phyloP scores from a whole-genome alignment of 2,888 invertebrate genomes.

The Andrena flavipes region DNA sequence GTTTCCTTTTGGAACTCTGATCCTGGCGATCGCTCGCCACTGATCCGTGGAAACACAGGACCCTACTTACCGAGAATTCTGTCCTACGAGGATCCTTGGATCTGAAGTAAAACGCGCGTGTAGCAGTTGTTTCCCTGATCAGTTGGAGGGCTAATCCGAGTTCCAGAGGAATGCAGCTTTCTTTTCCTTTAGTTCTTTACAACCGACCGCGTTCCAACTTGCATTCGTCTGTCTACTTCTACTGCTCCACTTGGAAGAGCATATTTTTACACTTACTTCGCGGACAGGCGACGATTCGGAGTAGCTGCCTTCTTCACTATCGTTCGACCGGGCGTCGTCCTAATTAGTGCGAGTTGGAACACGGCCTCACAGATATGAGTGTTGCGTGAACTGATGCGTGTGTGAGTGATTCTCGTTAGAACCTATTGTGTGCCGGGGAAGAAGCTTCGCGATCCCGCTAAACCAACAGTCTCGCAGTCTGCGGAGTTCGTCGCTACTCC shows the following conservation, averaged over 20 bases:
- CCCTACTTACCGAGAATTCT: not conserved
- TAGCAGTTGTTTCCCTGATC: not conserved
- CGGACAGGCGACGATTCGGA: not conserved
- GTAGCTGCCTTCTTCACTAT: constrained; percentile 18
- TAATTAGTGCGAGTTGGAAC: constrained; percentile 75
- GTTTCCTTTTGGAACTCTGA: constrained; percentile 29
- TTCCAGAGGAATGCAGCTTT: constrained; percentile 34
- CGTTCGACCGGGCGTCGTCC: constrained; percentile 26
- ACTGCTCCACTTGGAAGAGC: not conserved
- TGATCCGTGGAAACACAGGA: not conserved
- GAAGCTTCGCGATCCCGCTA: constrained; percentile 20
- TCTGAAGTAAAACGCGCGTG: not conserved
- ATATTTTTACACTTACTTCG: not conserved
- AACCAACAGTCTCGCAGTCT: constrained; percentile 5
- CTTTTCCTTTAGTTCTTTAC: constrained; percentile 20
- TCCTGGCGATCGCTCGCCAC: not conserved
- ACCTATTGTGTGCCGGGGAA: constrained; percentile 25
- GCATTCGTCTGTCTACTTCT: constrained; percentile 39
- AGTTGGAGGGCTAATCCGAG: not conserved
- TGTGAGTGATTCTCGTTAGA: constrained; percentile 40
- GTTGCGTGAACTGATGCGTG: constrained; percentile 34
- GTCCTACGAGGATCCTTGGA: not conserved
- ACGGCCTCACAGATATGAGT: constrained; percentile 62
- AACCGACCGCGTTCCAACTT: constrained; percentile 74
- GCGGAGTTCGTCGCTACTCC: not conserved